These are phyloP conservation scores for Stegophylla sp. DNA, from an alignment of 2,888 invertebrate species.

Conservation along the genomic window DNA sequence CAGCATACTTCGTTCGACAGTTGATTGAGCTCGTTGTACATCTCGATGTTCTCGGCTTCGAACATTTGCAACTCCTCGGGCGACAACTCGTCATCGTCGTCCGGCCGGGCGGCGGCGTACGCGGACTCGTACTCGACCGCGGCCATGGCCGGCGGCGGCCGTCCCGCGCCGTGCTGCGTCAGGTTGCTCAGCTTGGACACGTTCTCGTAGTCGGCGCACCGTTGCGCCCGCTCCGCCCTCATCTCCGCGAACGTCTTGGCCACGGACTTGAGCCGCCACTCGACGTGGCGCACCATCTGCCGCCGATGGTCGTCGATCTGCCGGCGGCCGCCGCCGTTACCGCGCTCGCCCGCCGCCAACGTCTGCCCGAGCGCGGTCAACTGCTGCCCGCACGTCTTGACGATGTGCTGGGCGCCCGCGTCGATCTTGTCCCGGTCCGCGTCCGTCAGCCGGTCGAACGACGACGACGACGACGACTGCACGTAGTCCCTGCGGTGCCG, in stretches of 20 bases:
- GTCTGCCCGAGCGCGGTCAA: constrained; percentile 79
- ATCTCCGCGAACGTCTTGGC: constrained; percentile 88
- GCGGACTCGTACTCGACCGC: constrained; percentile 38
- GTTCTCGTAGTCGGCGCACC: constrained; percentile 82
- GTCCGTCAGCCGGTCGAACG: constrained; percentile 78
- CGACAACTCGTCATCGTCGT: constrained; percentile 74
- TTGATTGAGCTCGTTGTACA: constrained; percentile 86
- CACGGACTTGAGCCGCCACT: constrained; percentile 82
- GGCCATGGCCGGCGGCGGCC: not conserved
- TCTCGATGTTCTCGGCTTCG: constrained; percentile 86
- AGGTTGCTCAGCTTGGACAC: constrained; percentile 68
- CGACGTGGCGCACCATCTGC: constrained; percentile 77
- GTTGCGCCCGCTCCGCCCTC: constrained; percentile 84
- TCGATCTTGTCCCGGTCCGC: constrained; percentile 87
- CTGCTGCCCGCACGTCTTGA: constrained; percentile 79
- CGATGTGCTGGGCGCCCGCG: constrained; percentile 81
- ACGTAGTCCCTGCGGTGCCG: constrained; percentile 87
- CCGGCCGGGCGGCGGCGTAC: constrained; percentile 16
- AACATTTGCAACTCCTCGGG: constrained; percentile 91
- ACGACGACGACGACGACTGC: constrained; percentile 76
- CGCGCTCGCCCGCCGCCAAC: constrained; percentile 63
- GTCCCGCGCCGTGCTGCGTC: not conserved
- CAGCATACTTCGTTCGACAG: constrained; percentile 79
- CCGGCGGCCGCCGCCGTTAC: constrained; percentile 60
- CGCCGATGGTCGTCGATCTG: constrained; percentile 82